Evolutionary conservation across 2,888 invertebrate genomes (phyloP).

Genomic region (Ligdia adustata): DNA sequence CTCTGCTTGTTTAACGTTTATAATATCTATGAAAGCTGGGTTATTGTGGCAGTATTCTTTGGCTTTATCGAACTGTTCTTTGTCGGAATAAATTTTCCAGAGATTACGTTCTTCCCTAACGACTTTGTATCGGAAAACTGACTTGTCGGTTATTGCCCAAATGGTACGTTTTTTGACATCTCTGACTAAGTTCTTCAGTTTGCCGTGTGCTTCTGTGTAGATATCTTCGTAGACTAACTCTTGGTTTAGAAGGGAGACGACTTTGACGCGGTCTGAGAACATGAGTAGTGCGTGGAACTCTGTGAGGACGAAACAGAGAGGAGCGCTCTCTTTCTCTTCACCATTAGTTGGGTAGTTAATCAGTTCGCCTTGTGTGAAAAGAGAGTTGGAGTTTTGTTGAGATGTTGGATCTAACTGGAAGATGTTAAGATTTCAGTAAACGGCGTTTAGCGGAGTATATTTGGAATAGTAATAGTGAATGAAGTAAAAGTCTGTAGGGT

Average conservation of each 20-base stretch:
- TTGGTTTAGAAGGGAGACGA: slow-evolving; percentile 92
- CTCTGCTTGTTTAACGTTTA: slow-evolving; percentile 95
- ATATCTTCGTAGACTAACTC: slow-evolving; percentile 94
- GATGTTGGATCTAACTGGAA: slow-evolving; percentile 78
- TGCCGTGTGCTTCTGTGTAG: slow-evolving; percentile 91
- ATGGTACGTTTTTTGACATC: slow-evolving; percentile 91
- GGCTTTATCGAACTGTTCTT: slow-evolving; percentile 93
- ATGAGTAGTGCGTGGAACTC: slow-evolving; percentile 95
- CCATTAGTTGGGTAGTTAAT: slow-evolving; percentile 65
- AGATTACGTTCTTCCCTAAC: slow-evolving; percentile 92
- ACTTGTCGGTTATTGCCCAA: slow-evolving; percentile 94
- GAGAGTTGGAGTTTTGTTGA: slow-evolving; percentile 75
- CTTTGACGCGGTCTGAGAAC: slow-evolving; percentile 92
- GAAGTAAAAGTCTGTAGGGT: no score
- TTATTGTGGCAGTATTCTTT: slow-evolving; percentile 93
- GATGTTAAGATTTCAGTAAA: no score
- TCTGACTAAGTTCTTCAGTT: slow-evolving; percentile 90
- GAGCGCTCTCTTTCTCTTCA: slow-evolving; percentile 76
- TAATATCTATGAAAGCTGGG: slow-evolving; percentile 91
- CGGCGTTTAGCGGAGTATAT: no score
- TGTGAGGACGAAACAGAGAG: slow-evolving; percentile 92
- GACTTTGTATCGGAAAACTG: slow-evolving; percentile 94
- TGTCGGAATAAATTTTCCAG: slow-evolving; percentile 95
- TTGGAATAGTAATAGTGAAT: no score
- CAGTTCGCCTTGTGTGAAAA: slow-evolving; percentile 73